These are phyloP conservation scores for Nemotelus pantherinus DNA, from an alignment of 2,888 invertebrate genomes.

Conservation along the genomic window DNA sequence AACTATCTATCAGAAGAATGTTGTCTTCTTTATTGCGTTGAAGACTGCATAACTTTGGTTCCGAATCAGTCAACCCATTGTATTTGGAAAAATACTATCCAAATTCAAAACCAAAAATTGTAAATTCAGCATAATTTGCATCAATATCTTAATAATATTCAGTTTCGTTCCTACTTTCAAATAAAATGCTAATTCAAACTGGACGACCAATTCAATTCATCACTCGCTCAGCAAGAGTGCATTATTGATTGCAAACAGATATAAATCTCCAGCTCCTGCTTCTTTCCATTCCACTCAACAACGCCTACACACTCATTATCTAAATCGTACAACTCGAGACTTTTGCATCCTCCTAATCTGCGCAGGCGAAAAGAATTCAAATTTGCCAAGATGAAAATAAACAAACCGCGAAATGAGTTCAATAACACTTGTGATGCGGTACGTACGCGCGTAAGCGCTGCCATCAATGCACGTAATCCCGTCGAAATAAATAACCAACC, in stretches of 20 bases:
- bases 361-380: not conserved
- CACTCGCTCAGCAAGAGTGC: not conserved
- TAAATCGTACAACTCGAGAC: conserved; percentile 6
- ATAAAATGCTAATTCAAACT: too few species aligned
- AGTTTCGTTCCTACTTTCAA: too few species aligned
- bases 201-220: too few species aligned
- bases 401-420: conserved; percentile 18
- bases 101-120: too few species aligned
- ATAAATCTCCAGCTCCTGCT: not conserved
- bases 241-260: conserved; percentile 22
- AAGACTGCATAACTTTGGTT: too few species aligned
- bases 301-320: conserved; percentile 2
- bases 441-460: not conserved
- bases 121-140: too few species aligned
- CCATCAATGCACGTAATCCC: too few species aligned
- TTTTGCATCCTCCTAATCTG: conserved; percentile 15
- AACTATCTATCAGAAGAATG: too few species aligned
- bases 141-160: too few species aligned
- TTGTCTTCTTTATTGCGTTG: too few species aligned
- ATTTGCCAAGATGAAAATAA: conserved; percentile 1
- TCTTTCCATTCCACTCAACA: not conserved
- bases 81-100: too few species aligned
- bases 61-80: too few species aligned
- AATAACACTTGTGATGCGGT: conserved; percentile 16
- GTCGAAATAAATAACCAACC: not conserved